phyloP scores from a whole-genome alignment of 2,113 vertebrate species.

The Poeciliopsis prolifica region DNA sequence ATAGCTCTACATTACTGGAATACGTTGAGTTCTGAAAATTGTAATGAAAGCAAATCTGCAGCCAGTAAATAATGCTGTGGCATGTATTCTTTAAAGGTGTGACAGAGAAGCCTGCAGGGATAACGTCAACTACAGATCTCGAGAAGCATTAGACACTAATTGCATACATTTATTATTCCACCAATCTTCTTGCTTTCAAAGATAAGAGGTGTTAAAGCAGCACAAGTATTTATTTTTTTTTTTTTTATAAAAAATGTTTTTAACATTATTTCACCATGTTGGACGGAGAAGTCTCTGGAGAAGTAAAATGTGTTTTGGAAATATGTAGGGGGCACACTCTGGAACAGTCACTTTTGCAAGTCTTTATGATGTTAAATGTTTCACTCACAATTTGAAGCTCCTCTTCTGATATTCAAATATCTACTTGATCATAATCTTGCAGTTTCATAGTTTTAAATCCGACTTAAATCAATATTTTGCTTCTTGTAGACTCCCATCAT shows the following conservation, averaged over 20 bases:
- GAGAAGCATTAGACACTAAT: neutral
- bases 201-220: neutral
- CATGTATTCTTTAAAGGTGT: neutral
- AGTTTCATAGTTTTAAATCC: constrained; percentile 47
- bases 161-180: neutral
- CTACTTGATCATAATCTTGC: constrained; percentile 52
- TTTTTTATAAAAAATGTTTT: too few species aligned
- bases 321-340: neutral
- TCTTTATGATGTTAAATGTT: neutral
- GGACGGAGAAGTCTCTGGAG: too few species aligned
- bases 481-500: constrained; percentile 52
- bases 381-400: constrained; percentile 35
- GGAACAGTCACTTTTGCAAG: neutral
- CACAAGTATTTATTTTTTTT: neutral
- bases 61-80: neutral
- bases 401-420: constrained; percentile 24
- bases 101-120: neutral
- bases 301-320: neutral
- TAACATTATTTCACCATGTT: too few species aligned
- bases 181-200: neutral
- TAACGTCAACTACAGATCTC: neutral
- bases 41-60: neutral
- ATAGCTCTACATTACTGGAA: neutral
- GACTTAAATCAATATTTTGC: constrained; percentile 29
- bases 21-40: neutral